phyloP scores from a whole-genome alignment of 2,113 vertebrate species.

The Empidonax alnorum region DNA sequence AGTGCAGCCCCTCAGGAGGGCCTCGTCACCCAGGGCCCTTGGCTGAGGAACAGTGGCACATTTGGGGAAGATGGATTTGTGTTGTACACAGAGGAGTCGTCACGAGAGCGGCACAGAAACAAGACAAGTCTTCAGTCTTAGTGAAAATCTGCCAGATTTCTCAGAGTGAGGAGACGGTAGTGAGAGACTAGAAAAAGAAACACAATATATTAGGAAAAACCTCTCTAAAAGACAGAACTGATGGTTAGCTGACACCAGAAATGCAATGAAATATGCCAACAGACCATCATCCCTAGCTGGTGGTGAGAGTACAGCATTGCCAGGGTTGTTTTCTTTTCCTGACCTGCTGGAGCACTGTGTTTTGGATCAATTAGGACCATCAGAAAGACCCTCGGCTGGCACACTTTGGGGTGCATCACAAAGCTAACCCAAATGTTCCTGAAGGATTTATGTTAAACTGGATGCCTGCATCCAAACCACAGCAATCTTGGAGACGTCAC shows the following conservation, averaged over 20 bases:
- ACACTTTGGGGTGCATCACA: not conserved
- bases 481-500: not conserved
- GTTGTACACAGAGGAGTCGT: rapidly evolving
- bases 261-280: not conserved
- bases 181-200: not conserved
- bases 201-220: not conserved
- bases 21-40: not conserved
- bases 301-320: not conserved
- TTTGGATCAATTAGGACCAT: not conserved
- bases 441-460: not conserved
- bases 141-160: not conserved
- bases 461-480: not conserved
- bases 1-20: not conserved
- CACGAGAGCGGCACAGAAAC: not conserved
- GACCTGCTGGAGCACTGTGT: not conserved
- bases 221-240: not conserved
- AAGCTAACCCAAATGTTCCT: not conserved
- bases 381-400: not conserved
- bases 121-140: not conserved
- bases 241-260: not conserved
- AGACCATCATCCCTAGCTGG: not conserved
- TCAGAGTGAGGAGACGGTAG: not conserved
- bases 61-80: not conserved
- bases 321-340: not conserved
- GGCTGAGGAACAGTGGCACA: not conserved